Evolutionary conservation across 2,888 invertebrate genomes (phyloP).

Genomic region (Alcis repandata): DNA sequence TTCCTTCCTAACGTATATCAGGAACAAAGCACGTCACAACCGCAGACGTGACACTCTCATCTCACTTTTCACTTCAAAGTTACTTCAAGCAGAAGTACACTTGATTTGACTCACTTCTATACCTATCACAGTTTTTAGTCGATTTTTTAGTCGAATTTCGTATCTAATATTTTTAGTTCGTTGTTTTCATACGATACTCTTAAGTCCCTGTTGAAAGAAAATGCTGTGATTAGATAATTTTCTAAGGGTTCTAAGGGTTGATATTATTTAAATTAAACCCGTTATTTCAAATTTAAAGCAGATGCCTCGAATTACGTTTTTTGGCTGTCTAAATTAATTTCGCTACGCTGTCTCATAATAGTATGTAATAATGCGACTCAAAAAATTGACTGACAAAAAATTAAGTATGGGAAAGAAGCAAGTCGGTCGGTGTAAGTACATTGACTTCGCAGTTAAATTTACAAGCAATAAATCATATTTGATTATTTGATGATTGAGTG

Average conservation of each 20-base stretch:
- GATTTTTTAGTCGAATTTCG: slow-evolving; percentile 1
- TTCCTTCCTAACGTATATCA: slow-evolving; percentile 58
- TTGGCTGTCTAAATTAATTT: background rate
- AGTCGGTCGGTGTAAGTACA: slow-evolving; percentile 13
- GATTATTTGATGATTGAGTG: slow-evolving; percentile 9
- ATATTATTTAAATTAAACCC: background rate
- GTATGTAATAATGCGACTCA: background rate
- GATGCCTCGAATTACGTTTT: background rate
- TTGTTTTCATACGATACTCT: slow-evolving; percentile 16
- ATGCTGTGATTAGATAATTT: background rate
- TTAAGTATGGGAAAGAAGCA: background rate
- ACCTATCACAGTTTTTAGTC: background rate
- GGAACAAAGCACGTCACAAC: slow-evolving; percentile 54
- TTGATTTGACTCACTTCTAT: slow-evolving; percentile 13
- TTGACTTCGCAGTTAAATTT: slow-evolving; percentile 14
- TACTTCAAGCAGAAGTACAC: slow-evolving; percentile 25
- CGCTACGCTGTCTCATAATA: slow-evolving; percentile 30
- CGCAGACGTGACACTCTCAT: slow-evolving; percentile 60
- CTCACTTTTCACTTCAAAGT: slow-evolving; percentile 39
- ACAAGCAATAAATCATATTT: slow-evolving; percentile 6
- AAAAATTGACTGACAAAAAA: slow-evolving; percentile 10
- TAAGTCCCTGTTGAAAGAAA: slow-evolving; percentile 25
- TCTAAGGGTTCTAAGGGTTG: too few species aligned
- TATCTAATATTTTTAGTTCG: slow-evolving; percentile 9
- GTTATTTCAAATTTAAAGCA: slow-evolving; percentile 1